These are phyloP conservation scores for Pollicipes pollicipes DNA, from an alignment of 1,140 invertebrate species.

Conservation along the genomic window DNA sequence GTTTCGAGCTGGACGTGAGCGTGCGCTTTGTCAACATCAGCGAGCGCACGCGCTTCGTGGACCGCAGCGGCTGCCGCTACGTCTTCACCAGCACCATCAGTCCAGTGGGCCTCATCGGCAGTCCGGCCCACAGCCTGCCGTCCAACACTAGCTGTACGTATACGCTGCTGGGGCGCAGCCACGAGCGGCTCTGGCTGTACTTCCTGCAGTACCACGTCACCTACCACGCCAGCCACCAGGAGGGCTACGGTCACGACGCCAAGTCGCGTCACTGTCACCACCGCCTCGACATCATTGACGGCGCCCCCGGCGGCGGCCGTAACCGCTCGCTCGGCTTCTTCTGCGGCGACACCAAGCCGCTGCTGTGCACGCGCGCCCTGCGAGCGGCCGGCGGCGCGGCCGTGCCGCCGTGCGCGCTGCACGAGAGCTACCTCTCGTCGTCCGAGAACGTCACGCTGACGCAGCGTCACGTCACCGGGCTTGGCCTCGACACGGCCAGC, in stretches of 20 bases:
- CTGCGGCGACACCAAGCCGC: slow-evolving; percentile 51
- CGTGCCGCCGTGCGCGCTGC: slow-evolving; percentile 48
- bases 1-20: slow-evolving; percentile 71
- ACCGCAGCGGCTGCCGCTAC: not conserved
- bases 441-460: slow-evolving; percentile 50
- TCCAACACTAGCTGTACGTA: slow-evolving; percentile 18
- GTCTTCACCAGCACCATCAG: not conserved
- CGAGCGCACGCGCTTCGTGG: not conserved
- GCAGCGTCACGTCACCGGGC: slow-evolving; percentile 55
- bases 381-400: slow-evolving; percentile 43
- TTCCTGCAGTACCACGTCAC: slow-evolving; percentile 19
- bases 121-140: slow-evolving; percentile 18
- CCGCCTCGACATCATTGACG: not conserved
- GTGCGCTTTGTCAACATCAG: slow-evolving; percentile 37
- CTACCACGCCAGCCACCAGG: slow-evolving; percentile 10
- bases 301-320: not conserved
- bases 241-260: not conserved
- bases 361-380: slow-evolving; percentile 32
- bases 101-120: not conserved
- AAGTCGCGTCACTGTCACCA: not conserved
- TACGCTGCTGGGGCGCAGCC: slow-evolving; percentile 15
- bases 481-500: slow-evolving; percentile 52
- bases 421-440: slow-evolving; percentile 56
- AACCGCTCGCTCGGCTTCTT: slow-evolving; percentile 40
- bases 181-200: slow-evolving; percentile 19